Evolutionary conservation across 2,797 vertebrate species (phyloP), one percentile per base, ranked within the genome.

Genomic region (Pipistrellus kuhlii): DNA sequence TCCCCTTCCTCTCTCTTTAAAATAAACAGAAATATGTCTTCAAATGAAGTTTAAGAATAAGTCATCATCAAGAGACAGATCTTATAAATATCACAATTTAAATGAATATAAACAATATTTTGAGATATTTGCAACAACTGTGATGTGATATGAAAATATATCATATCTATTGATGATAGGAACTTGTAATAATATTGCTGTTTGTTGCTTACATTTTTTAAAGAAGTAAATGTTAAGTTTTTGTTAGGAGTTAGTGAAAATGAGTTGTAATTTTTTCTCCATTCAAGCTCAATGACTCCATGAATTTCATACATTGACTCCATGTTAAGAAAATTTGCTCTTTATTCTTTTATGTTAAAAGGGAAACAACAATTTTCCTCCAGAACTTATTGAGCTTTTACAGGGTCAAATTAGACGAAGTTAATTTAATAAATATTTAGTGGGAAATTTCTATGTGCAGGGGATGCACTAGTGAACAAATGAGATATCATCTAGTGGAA

Each of bases 81-180:
- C 8, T 72, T 13, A 80, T 59, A 71, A 64, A 90, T 80, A 55
- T 1, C 41, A 86, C 62, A 86, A 86, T 76, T 90, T 84, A 78
- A 62, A 93, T 57, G 6, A 71, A 18, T 27, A 5, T 51, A 76
- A 77, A 55, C 8, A n/a, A 38, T 85, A 85, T 76, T 94, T 92
- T 41, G 44, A 81, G 21, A 27, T 68, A 81, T 38, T 23, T 73
- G 51, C 44, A 86, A 51, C 14, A 44, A 18, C 35, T 41, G 7
- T 64, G 66, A 86, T 80, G 8, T 77, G 14, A 55, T 78, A 21
- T 76, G 17, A 93, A 95, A 93, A 68, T 85, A 53, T 30, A 20
- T 35, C 30, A 21, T 66, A 41, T 86, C 20, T 87, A 68, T 2
- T 81, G 44, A 92, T 48, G 25, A 84, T 51, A 84, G 62, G 11